A percentile compares a stretch with the other conserved stretches of the same genome.
Evolutionary conservation across 92 coral and sea anemone genomes (phyloP).

Genomic region (Chrysogorgia sp.): DNA sequence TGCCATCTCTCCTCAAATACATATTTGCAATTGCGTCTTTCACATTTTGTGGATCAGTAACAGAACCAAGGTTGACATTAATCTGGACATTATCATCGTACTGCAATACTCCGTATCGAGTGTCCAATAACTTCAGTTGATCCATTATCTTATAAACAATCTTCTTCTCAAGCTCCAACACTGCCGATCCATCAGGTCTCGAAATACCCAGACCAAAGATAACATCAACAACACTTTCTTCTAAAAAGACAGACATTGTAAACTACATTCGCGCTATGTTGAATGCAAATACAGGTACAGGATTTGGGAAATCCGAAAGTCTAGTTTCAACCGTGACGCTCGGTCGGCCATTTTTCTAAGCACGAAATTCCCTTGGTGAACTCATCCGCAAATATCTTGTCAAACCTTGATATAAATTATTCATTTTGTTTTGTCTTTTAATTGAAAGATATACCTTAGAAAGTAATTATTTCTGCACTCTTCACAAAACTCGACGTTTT

Average conservation of each 20-base stretch:
- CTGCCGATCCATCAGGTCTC: conserved; percentile 4
- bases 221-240: conserved; percentile 22
- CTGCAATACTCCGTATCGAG: conserved; percentile 28
- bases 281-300: neutral
- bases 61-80: conserved; percentile 2
- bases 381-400: no score
- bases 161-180: conserved; percentile 15
- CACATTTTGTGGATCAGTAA: conserved; percentile 14
- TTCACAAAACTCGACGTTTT: no score
- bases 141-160: conserved; percentile 17
- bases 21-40: conserved; percentile 11
- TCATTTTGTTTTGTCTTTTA: no score
- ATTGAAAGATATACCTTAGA: no score
- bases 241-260: neutral
- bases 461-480: no score
- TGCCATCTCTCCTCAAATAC: conserved; percentile 22
- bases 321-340: no score
- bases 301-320: no score
- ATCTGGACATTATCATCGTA: conserved; percentile 21
- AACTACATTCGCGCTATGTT: neutral
- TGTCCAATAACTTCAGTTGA: conserved; percentile 23
- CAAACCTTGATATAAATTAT: no score
- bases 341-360: no score
- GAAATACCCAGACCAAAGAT: conserved; percentile 29
- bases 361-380: no score